phyloP scores from a whole-genome alignment of 2,797 vertebrate species.

The Chanos chanos region DNA sequence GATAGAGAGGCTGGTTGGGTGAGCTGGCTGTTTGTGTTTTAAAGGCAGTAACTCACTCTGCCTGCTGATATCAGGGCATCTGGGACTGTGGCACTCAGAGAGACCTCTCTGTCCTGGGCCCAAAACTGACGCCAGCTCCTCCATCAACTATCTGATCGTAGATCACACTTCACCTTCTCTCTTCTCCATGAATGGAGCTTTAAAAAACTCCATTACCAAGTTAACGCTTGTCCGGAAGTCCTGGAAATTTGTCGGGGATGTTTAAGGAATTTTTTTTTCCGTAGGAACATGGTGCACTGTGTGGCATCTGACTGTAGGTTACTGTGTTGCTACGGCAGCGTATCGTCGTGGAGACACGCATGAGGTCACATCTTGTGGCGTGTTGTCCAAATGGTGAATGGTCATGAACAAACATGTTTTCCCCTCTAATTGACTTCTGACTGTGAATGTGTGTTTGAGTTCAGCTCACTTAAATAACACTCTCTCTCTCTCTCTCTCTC shows the following conservation, averaged over 20 bases:
- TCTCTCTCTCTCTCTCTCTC: too few relatives aligned
- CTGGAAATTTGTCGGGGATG: too few relatives aligned
- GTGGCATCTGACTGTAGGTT: constrained; percentile 19
- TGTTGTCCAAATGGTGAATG: constrained; percentile 10
- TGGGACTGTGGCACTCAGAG: too few relatives aligned
- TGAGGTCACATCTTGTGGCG: constrained; percentile 21
- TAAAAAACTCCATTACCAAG: constrained; percentile 19
- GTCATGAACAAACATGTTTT: constrained; percentile 3
- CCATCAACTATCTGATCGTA: too few relatives aligned
- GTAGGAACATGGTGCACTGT: constrained; percentile 8
- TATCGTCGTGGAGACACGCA: not conserved
- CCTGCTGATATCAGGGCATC: too few relatives aligned
- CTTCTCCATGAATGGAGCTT: constrained; percentile 26
- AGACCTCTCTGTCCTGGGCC: too few relatives aligned
- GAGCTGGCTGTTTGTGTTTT: constrained; percentile 21
- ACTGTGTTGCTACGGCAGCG: not conserved
- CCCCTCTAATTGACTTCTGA: not conserved
- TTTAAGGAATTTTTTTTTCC: constrained; percentile 21
- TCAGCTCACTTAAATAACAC: too few relatives aligned
- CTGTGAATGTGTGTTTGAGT: not conserved
- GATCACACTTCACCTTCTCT: too few relatives aligned
- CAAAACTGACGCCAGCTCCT: too few relatives aligned
- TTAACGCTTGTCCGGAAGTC: too few relatives aligned
- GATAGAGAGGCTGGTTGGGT: not conserved
- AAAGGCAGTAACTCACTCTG: not conserved